Conservation (phyloP, 2,888 invertebrate species). For the Timema cristinae region DNA sequence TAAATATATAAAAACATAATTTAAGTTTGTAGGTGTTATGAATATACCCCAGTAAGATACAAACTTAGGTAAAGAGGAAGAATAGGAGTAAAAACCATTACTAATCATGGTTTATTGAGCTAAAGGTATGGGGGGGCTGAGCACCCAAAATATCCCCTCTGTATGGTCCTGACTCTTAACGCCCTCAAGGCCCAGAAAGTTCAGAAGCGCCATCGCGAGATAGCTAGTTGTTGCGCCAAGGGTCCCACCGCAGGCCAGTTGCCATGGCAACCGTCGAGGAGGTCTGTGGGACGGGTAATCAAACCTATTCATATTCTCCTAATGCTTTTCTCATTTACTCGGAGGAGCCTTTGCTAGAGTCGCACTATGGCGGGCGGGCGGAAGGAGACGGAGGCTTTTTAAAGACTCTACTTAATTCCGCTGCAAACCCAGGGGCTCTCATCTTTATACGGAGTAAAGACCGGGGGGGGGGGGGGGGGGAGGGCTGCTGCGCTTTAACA, state of each 20-base stretch:
- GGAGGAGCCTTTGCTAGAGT: conserved; percentile 12
- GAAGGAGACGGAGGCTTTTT: conserved; percentile 23
- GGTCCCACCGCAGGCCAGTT: conserved; percentile 4
- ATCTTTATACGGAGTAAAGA: conserved; percentile 15
- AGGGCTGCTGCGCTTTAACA: too few species aligned
- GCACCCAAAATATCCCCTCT: neutral
- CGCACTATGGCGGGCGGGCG: conserved; percentile 17
- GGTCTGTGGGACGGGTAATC: conserved; percentile 24
- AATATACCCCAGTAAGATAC: too few species aligned
- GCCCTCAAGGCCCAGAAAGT: neutral
- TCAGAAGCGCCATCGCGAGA: neutral
- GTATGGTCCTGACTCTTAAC: neutral
- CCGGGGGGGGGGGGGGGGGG: neutral
- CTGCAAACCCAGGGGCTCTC: conserved; percentile 13
- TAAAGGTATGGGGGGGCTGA: too few species aligned
- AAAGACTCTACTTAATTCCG: conserved; percentile 28
- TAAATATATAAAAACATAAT: too few species aligned
- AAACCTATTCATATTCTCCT: conserved; percentile 30
- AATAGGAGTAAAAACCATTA: too few species aligned
- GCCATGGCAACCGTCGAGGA: conserved; percentile 5
- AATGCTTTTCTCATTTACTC: conserved; percentile 30
- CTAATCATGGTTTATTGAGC: too few species aligned
- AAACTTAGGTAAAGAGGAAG: too few species aligned
- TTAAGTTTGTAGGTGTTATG: too few species aligned
- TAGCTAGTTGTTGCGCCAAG: neutral